A percentile compares a stretch with the other conserved stretches of the same genome.
Evolutionary conservation across 1,140 invertebrate genomes (phyloP).

Genomic region (Battus philenor): DNA sequence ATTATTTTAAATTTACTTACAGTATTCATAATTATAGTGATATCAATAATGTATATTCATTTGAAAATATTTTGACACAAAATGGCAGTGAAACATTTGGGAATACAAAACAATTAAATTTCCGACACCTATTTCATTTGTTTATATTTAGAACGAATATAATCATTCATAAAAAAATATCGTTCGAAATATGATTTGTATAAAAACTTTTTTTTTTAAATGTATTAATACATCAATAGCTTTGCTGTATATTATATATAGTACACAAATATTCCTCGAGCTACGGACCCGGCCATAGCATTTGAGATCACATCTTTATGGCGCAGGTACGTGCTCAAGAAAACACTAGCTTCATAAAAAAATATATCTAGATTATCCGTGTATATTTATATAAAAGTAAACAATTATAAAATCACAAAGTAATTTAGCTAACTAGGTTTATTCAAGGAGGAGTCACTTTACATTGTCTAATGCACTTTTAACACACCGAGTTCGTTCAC

Average conservation of each 20-base stretch:
- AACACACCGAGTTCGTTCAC: constrained; percentile 30
- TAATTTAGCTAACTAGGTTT: constrained; percentile 35
- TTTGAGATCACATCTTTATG: constrained; percentile 62
- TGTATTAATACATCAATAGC: no score
- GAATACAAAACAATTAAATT: no score
- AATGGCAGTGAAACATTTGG: no score
- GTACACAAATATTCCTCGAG: constrained; percentile 12
- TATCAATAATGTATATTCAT: no score
- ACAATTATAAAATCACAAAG: constrained; percentile 45
- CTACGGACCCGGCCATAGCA: constrained; percentile 23
- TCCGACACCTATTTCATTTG: no score
- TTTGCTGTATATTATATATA: not conserved
- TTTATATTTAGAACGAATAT: no score
- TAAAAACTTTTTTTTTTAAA: constrained; percentile 5
- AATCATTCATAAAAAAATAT: no score
- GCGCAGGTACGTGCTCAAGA: constrained; percentile 28
- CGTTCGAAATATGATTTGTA: no score
- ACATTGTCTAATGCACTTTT: constrained; percentile 28
- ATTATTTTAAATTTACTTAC: no score
- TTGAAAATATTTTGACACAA: no score
- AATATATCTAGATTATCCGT: constrained; percentile 32
- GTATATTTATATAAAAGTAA: constrained; percentile 50
- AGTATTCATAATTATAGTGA: no score
- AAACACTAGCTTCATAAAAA: constrained; percentile 16
- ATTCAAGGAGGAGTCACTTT: constrained; percentile 28